Evolutionary conservation across 2,113 vertebrate species (phyloP), one percentile per base, ranked within the genome.

Genomic region (Calypte anna): DNA sequence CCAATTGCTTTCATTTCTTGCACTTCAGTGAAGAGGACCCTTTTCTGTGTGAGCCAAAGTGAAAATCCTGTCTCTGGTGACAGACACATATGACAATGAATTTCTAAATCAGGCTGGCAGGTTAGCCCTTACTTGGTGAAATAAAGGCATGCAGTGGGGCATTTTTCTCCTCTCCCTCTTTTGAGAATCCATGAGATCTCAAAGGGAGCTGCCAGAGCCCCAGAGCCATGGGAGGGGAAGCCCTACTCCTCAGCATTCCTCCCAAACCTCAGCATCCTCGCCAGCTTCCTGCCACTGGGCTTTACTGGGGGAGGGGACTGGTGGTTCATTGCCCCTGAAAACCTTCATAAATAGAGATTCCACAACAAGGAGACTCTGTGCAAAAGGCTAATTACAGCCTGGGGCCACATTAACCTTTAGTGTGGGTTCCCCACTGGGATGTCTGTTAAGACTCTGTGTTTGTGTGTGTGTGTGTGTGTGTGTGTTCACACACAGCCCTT

Each of bases 341-440:
- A 88, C 53, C 88, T 80, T 96, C 94, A 93, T 94, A 93, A 96
- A 97, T 80, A 86, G 92, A 96, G 90, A 96, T 96, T 97, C 95
- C 93, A 96, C 94, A 96, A 96, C 95, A 97, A 96, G 91, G 92
- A 90, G 86, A 90, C 91, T 90, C 94, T 97, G 95, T 96, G 93
- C 94, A 95, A 93, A 96, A 91, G 94, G 94, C 95, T 96, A 97
- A 96, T 97, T 96, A 97, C 86, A 96, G 95, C 96, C 96, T 96
- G 94, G 91, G 96, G 96, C 96, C 96, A 88, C 95, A 84, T 94
- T 96, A 97, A 96, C 96, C 96, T 96, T 96, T 97, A 95, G 79
- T 88, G 93, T 86, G 90, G 88, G 86, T 16, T 95, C 90, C 96
- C 95, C 90, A 88, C 93, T 86, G 95, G 85, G 91, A 96, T 62